Percentiles rank a stretch among this genome's conserved stretches.
These are phyloP conservation scores for Dermochelys coriacea DNA, from an alignment of 2,797 vertebrate genomes.

Conservation along the genomic window DNA sequence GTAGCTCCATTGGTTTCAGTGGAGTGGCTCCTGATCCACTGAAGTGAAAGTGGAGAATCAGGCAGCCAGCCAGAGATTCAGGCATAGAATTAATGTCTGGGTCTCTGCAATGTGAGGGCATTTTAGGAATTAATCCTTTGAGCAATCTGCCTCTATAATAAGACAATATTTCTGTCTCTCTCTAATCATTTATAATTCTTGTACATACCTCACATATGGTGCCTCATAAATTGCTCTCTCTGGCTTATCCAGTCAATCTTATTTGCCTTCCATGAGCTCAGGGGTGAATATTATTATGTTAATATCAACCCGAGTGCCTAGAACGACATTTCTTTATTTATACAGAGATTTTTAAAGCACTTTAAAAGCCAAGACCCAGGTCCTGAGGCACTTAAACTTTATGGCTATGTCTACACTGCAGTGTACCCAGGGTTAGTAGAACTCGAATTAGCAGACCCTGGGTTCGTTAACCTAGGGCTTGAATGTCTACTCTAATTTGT, in stretches of 20 bases:
- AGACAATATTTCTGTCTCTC: slow-evolving; percentile 48
- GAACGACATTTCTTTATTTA: slow-evolving; percentile 55
- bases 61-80: neutral
- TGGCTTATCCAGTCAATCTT: slow-evolving; percentile 61
- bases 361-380: neutral
- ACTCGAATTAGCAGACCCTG: neutral
- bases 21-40: fast-evolving
- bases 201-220: slow-evolving; percentile 71
- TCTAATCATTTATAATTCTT: slow-evolving; percentile 59
- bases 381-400: neutral
- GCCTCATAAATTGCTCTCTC: slow-evolving; percentile 61
- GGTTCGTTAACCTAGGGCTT: neutral
- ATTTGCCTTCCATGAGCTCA: slow-evolving; percentile 60
- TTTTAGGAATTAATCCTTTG: neutral
- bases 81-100: fast-evolving
- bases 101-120: neutral
- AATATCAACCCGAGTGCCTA: slow-evolving; percentile 59
- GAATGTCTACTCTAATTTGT: neutral
- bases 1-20: fast-evolving
- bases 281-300: slow-evolving; percentile 40
- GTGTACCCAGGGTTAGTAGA: neutral
- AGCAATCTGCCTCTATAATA: neutral
- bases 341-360: neutral
- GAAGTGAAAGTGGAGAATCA: neutral
- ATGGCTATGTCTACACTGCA: neutral